These are phyloP conservation scores for Drosophila rhopaloa DNA, from an alignment of 1,140 invertebrate genomes.

Conservation along the genomic window DNA sequence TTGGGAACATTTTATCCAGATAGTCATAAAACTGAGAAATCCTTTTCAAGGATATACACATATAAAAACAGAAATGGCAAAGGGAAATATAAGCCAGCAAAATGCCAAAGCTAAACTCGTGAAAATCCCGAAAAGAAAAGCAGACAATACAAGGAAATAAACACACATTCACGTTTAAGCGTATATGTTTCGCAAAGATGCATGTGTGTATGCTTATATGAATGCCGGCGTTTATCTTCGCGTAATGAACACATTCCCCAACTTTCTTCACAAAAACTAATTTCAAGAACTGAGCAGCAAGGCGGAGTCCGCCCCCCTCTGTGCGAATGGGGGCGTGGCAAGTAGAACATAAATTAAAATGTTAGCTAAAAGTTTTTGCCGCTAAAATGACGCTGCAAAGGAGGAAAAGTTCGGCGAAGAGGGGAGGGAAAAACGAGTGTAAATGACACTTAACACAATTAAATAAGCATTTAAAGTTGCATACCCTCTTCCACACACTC, in stretches of 20 bases:
- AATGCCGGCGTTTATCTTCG: slow-evolving; percentile 52
- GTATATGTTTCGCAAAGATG: not conserved
- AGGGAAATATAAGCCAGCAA: slow-evolving; percentile 8
- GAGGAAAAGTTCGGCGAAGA: slow-evolving; percentile 4
- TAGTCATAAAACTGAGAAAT: too few species aligned
- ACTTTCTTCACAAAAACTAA: slow-evolving; percentile 71
- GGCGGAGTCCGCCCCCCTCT: not conserved
- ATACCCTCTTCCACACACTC: slow-evolving; percentile 26
- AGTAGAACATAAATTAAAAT: slow-evolving; percentile 78
- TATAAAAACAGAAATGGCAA: not conserved
- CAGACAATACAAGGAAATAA: not conserved
- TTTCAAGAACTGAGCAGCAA: slow-evolving; percentile 57
- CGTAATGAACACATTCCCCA: slow-evolving; percentile 72
- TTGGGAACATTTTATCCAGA: too few species aligned
- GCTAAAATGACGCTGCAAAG: slow-evolving; percentile 63
- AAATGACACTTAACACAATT: slow-evolving; percentile 83
- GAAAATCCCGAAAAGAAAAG: slow-evolving; percentile 9
- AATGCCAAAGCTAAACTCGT: slow-evolving; percentile 9
- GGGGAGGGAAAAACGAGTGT: slow-evolving; percentile 46
- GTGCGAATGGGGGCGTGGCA: slow-evolving; percentile 16
- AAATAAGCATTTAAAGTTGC: slow-evolving; percentile 81
- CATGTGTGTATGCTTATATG: slow-evolving; percentile 6
- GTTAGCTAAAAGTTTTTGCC: slow-evolving; percentile 78
- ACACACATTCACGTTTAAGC: not conserved
- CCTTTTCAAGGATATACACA: too few species aligned